Evolutionary conservation across 2,888 invertebrate species (phyloP), one percentile per base, ranked within the genome.

Genomic region (Caenorhabditis afra): DNA sequence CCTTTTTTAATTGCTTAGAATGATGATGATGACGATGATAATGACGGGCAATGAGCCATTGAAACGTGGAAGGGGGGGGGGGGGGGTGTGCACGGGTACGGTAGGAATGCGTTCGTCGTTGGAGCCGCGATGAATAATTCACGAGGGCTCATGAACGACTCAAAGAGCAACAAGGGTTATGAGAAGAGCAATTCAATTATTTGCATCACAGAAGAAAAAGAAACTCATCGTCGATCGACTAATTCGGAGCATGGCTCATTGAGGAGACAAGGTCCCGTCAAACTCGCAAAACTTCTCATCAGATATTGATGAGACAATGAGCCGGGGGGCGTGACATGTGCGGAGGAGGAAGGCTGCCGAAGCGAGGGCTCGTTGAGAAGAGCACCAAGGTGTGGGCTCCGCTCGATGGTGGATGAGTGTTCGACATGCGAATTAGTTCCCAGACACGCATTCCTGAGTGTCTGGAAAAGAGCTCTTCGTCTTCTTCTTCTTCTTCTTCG

Each of bases 221-320:
- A n/a, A 44, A 70, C 10, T 57, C 64, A 64, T 57, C 39, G 53
- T 20, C 22, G 64, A 50, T 61, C 62, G n/a, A 41, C 71, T 57
- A 71, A 62, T 49, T 71, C 52, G 16, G n/a, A n/a, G n/a, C n/a
- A n/a, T n/a, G n/a, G n/a, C n/a, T n/a, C n/a, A n/a, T n/a, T n/a
- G n/a, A n/a, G n/a, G n/a, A n/a, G n/a, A n/a, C n/a, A n/a, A n/a
- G n/a, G n/a, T n/a, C n/a, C 37, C 52, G 35, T 41, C 41, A 41
- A 57, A 20, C 14, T 53, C 64, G 20, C 47, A 64, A 53, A 59
- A 58, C 65, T n/a, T n/a, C n/a, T 59, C 58, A 73, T 73, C 49
- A 59, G 65, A 73, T 59, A 73, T 65, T 73, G 65, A 65, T 59
- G 73, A 65, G 65, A 65, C 58, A 65, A 52, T 65, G 58, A 58